Conservation (phyloP, 2,113 vertebrate species). For the Pavo muticus region DNA sequence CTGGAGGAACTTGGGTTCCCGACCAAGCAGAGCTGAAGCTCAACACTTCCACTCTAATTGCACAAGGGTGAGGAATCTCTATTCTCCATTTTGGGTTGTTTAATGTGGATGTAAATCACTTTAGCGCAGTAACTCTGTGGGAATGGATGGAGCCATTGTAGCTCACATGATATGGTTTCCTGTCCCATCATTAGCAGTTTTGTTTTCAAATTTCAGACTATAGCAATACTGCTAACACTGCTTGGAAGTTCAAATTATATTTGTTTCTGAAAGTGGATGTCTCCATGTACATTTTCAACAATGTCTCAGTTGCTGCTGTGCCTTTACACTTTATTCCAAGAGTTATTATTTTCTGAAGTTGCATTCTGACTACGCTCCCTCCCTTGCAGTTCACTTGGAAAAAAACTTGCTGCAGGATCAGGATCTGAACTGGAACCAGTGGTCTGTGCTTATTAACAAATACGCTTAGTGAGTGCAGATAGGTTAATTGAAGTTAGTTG, state of each 20-base stretch:
- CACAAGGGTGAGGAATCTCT: not conserved
- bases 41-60: not conserved
- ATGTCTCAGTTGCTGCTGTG: not conserved
- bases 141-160: not conserved
- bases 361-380: not conserved
- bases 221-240: not conserved
- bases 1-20: not conserved
- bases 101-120: not conserved
- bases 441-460: slow-evolving; percentile 63
- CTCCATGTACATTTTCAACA: not conserved
- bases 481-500: slow-evolving; percentile 73
- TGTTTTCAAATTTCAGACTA: not conserved
- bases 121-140: not conserved
- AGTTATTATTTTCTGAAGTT: not conserved
- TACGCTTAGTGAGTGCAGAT: slow-evolving; percentile 45
- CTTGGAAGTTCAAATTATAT: not conserved
- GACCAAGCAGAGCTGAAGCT: not conserved
- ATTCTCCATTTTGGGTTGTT: not conserved
- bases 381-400: not conserved
- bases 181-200: not conserved
- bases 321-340: not conserved
- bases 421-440: not conserved
- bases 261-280: not conserved
- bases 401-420: not conserved
- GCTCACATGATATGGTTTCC: not conserved